Evolutionary conservation across 35 echinoderm and acorn worm genomes (phyloP).

Genomic region (Anneissia japonica): DNA sequence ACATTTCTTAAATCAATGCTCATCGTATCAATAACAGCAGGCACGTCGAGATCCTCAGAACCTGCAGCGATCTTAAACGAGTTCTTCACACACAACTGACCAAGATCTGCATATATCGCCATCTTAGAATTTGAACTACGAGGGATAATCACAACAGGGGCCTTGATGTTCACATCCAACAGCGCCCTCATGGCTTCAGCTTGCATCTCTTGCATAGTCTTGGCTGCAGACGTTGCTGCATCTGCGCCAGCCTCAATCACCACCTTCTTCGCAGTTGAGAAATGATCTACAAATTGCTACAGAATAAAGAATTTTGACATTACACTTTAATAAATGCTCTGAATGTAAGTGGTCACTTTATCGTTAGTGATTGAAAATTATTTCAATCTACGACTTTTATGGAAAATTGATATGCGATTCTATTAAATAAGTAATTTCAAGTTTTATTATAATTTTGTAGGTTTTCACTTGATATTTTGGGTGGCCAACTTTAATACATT

Average conservation of each 20-base stretch:
- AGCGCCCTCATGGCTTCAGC: slow-evolving; percentile 53
- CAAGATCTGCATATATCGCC: slow-evolving; percentile 80
- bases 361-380: no score
- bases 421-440: no score
- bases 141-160: slow-evolving; percentile 85
- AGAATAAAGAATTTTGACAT: no score
- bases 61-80: slow-evolving; percentile 68
- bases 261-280: slow-evolving; percentile 53
- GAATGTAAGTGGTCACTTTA: no score
- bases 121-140: slow-evolving; percentile 54
- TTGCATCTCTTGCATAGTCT: slow-evolving; percentile 60
- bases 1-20: slow-evolving; percentile 52
- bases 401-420: no score
- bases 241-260: slow-evolving; percentile 65
- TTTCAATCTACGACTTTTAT: no score
- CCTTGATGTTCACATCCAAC: slow-evolving; percentile 79
- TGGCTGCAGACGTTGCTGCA: slow-evolving; percentile 56
- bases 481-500: no score
- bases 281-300: slow-evolving; percentile 56
- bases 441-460: no score
- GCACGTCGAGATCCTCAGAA: slow-evolving; percentile 36
- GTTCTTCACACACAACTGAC: slow-evolving; percentile 79
- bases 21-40: slow-evolving; percentile 83
- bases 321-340: no score
- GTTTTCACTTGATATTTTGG: no score